Evolutionary conservation across 2,888 invertebrate species (phyloP), one percentile per base, ranked within the genome.

Genomic region (Trisateles emortualis): DNA sequence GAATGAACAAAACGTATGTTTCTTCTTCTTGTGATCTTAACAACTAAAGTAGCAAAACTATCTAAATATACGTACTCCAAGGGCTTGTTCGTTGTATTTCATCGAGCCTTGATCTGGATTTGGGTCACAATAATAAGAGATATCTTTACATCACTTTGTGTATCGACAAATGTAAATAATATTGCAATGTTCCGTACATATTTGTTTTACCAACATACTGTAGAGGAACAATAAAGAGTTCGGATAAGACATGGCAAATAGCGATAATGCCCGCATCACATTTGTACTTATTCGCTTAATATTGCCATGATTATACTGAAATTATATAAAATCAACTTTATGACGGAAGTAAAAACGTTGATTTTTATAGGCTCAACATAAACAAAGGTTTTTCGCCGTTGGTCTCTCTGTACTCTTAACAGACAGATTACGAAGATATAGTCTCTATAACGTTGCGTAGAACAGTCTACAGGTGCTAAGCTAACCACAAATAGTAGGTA

Each of bases 31-130:
- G 19, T 26, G 26, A 26, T 26, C 26, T 26, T 8, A 26, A 26
- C 26, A 26, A 26, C 8, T 26, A 8, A 33, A 11, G 3, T 32
- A 14, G 14, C 5, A 14, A 14, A 33, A 14, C 14, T 14, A 33
- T 14, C 33, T 8, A 33, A 5, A 33, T 36, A 26, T 17, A 35
- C 5, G 14, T 10, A 2, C 17, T n/a, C 3, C 10, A 11, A 24
- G 16, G 1, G 19, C 29, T 39, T 46, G 52, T 19, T n/a, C 9
- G 9, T 13, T 36, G 33, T 54, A 11, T 51, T 29, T 52, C 46
- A 51, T 32, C 59, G 14, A 49, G 44, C 57, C 67, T 70, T 56
- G 44, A 44, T 11, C 43, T 8, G 42, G n/a, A 68, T 67, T 46
- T 59, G 10, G 68, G 67, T 57, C 71, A 59, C 29, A 11, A 41